Conservation (phyloP, 2,797 vertebrate species). For the Epinephelus coioides region DNA sequence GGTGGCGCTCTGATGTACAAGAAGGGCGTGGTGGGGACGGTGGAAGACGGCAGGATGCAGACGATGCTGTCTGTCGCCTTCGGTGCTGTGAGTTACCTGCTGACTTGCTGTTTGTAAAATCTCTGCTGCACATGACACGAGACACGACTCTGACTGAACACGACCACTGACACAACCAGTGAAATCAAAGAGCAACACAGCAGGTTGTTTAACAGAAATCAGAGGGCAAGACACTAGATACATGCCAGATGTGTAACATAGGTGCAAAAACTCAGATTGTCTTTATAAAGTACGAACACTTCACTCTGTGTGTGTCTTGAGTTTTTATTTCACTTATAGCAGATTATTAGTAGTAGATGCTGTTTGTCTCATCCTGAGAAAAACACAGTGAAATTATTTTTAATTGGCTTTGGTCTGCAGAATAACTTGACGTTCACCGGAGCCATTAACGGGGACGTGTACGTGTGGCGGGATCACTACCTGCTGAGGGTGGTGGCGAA, state of each 20-base stretch:
- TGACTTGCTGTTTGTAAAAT: not conserved
- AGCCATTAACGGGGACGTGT: slow-evolving; percentile 95
- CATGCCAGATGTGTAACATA: no score
- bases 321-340: no score
- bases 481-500: slow-evolving; percentile 94
- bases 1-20: slow-evolving; percentile 94
- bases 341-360: no score
- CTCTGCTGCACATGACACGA: not conserved
- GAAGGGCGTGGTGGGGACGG: slow-evolving; percentile 92
- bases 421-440: slow-evolving; percentile 96
- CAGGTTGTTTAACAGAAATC: no score
- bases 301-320: no score
- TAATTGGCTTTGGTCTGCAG: slow-evolving; percentile 68
- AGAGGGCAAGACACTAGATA: no score
- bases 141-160: not conserved
- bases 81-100: slow-evolving; percentile 89
- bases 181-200: no score
- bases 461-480: slow-evolving; percentile 95
- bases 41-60: slow-evolving; percentile 95
- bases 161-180: no score
- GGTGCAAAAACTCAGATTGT: no score
- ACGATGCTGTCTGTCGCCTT: slow-evolving; percentile 97
- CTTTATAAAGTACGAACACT: no score
- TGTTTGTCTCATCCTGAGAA: no score
- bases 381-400: no score